Conservation (phyloP, 2,113 vertebrate species). For the Cheirogaleus medius region DNA sequence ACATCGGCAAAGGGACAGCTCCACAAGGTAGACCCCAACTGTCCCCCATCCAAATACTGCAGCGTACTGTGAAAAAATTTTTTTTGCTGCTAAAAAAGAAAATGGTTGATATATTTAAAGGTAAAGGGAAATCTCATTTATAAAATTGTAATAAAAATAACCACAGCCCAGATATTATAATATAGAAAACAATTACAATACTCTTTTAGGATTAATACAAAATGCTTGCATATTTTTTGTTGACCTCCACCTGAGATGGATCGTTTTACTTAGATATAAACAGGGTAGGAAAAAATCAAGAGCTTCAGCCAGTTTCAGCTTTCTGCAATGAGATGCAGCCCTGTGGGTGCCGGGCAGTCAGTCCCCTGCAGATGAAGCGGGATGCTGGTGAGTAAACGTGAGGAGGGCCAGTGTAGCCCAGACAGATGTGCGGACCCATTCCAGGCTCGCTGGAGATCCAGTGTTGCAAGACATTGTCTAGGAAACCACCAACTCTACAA, state of each 20-base stretch:
- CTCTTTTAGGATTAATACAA: background rate
- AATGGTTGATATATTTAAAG: background rate
- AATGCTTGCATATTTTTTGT: background rate
- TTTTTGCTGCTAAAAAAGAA: background rate
- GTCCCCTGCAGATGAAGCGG: background rate
- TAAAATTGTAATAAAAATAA: constrained; percentile 7
- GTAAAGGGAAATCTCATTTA: background rate
- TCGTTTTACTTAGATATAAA: background rate
- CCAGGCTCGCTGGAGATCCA: background rate
- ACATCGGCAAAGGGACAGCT: background rate
- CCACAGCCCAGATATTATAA: background rate
- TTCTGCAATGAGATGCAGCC: background rate
- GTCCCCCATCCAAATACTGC: background rate
- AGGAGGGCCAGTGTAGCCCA: background rate
- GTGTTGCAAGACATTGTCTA: background rate
- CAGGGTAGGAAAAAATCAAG: background rate
- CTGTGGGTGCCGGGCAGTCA: background rate
- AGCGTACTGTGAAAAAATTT: background rate
- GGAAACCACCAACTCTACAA: background rate
- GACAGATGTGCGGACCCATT: background rate
- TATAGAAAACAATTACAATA: background rate
- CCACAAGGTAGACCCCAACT: background rate
- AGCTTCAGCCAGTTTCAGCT: background rate
- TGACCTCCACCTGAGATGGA: background rate
- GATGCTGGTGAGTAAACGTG: accelerated